Conservation (phyloP, 2,113 vertebrate species). For the Gymnobelideus leadbeateri region DNA sequence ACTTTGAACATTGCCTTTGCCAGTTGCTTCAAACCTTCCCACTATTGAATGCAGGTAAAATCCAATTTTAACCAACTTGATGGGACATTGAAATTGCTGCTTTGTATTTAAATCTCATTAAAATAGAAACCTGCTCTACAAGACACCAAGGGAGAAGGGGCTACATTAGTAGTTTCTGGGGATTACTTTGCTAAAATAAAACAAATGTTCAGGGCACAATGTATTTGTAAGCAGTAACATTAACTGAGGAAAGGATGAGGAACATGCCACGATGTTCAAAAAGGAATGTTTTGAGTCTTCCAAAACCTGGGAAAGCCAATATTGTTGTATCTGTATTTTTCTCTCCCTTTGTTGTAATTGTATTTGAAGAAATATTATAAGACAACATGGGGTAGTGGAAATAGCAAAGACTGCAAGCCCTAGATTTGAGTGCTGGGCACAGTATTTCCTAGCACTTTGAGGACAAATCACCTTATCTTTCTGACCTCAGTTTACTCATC, state of each 20-base stretch:
- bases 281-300: neutral
- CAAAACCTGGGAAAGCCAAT: neutral
- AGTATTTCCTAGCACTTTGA: neutral
- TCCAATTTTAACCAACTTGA: neutral
- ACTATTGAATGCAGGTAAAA: neutral
- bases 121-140: neutral
- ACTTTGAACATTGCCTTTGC: neutral
- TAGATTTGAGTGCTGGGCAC: neutral
- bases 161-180: neutral
- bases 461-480: neutral
- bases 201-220: neutral
- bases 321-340: neutral
- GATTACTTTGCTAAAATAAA: neutral
- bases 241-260: neutral
- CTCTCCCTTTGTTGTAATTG: neutral
- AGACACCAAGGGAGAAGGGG: neutral
- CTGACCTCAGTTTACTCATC: neutral
- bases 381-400: neutral
- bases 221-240: neutral
- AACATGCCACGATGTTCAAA: neutral
- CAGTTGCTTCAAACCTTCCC: neutral
- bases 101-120: slow-evolving; percentile 3
- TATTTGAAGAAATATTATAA: neutral
- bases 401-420: neutral
- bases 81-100: neutral